phyloP scores from a whole-genome alignment of 1,140 invertebrate species.

The Cardiocondyla obscurior region DNA sequence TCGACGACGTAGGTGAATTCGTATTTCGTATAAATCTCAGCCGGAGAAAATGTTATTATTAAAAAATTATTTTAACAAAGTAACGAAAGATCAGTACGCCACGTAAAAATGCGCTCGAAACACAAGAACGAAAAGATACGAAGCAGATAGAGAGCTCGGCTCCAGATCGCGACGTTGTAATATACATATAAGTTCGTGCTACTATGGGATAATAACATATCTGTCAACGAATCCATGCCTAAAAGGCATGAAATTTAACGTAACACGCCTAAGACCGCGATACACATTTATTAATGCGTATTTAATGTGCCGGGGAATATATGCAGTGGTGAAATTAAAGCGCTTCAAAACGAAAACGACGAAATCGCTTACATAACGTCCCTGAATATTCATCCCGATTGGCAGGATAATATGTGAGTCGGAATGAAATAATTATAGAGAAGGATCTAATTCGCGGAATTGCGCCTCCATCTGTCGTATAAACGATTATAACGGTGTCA shows the following conservation, averaged over 20 bases:
- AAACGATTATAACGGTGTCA: constrained; percentile 1
- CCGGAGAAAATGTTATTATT: background rate
- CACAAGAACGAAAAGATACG: background rate
- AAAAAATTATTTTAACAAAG: too few species aligned
- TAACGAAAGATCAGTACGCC: too few species aligned
- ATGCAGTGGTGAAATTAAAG: constrained; percentile 27
- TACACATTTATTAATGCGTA: constrained; percentile 27
- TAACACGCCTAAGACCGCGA: background rate
- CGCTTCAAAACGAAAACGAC: constrained; percentile 19
- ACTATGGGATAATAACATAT: background rate
- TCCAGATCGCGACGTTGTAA: background rate
- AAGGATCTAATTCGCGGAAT: constrained; percentile 26
- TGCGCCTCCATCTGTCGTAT: background rate
- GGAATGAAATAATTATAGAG: constrained; percentile 46
- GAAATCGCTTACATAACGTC: constrained; percentile 39
- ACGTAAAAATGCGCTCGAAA: background rate
- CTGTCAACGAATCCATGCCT: constrained; percentile 12
- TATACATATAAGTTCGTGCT: background rate
- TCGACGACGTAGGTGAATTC: constrained; percentile 4
- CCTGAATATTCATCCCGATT: constrained; percentile 48
- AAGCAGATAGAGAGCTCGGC: background rate
- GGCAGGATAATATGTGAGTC: constrained; percentile 35
- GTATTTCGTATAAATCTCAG: background rate
- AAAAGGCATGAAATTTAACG: constrained; percentile 35
- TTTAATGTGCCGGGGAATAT: constrained; percentile 24